Base-by-base conservation (phyloP, 1,140 invertebrate genomes). In the Euwallacea similis region DNA sequence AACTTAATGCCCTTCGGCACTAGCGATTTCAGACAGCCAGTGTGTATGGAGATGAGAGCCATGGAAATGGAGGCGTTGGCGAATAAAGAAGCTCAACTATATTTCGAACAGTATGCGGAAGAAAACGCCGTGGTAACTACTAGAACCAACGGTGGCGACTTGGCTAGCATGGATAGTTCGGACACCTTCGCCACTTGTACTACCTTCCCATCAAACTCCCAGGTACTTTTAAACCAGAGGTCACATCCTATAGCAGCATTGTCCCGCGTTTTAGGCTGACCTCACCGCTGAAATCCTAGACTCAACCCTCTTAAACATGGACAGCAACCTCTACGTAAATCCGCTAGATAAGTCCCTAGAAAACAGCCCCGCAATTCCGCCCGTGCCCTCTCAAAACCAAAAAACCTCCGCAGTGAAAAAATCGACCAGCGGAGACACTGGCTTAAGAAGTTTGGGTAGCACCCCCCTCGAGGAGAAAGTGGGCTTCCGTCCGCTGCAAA, bases 171-270 rank as follows among this genome's bases (percentile, higher is more conserved):
- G 53, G 91, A 93, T 78, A 93, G 91, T 77, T 93, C 91, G 42
- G 95, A 97, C 83, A 98, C 95, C 66, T 98, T 95, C 84, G 93
- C 93, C 80, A 96, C 93, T 83, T 98, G 95, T 86, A 91, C 94
- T 85, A 97, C 95, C 73, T 94, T 97, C 85, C 94, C 94, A 76
- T 96, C 93, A 84, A 88, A 91, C 82, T 95, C 93, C 0, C 85
- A 88, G 79, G 73, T 69, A 33, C 21, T 33, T 33, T 33, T 4
- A 33, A 1, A 4, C 21, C 21, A 33, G 4, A 33, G 21, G 21
- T 33, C 4, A 33, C 21, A 4, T 33, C 21, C 21, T 33, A 4
- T 33, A 33, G 21, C 21, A 4, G 21, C 21, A 33, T 33, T 33
- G 1, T 33, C 21, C 21, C 21, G 4, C 21, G 21, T 33, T 33